phyloP scores from a whole-genome alignment of 2,797 vertebrate species.

The Tenualosa ilisha region DNA sequence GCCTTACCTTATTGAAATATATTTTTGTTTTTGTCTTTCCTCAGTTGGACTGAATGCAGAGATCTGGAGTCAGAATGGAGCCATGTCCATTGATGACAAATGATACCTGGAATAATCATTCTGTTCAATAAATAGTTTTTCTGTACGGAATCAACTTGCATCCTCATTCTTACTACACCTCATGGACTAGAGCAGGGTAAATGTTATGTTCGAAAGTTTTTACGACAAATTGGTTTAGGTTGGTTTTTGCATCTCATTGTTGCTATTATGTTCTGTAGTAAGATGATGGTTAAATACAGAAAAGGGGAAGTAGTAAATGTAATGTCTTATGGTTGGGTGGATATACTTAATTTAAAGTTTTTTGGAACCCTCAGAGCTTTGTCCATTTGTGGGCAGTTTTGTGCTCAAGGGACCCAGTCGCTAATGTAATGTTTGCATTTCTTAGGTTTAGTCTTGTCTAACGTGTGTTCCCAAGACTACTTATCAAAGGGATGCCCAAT shows the following conservation, averaged over 20 bases:
- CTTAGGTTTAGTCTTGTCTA: too few relatives aligned
- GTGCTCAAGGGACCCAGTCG: too few relatives aligned
- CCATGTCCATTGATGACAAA: not conserved
- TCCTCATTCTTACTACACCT: not conserved
- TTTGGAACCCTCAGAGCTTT: too few relatives aligned
- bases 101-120: not conserved
- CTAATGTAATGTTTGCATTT: too few relatives aligned
- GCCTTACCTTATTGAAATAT: not conserved
- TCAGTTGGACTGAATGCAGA: not conserved
- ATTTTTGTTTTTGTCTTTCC: not conserved
- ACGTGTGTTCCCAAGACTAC: too few relatives aligned
- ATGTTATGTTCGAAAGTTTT: not conserved
- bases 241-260: not conserved
- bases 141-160: not conserved
- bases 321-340: too few relatives aligned
- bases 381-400: too few relatives aligned
- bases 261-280: too few relatives aligned
- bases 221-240: not conserved
- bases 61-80: not conserved
- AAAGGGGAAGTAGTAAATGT: too few relatives aligned
- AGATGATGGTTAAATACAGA: too few relatives aligned
- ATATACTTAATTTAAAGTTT: too few relatives aligned
- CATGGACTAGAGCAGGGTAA: not conserved
- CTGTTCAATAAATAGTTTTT: conserved; percentile 15
- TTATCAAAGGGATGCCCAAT: too few relatives aligned